Conservation (phyloP, 2,113 vertebrate genomes). For the Oryzias melastigma region DNA sequence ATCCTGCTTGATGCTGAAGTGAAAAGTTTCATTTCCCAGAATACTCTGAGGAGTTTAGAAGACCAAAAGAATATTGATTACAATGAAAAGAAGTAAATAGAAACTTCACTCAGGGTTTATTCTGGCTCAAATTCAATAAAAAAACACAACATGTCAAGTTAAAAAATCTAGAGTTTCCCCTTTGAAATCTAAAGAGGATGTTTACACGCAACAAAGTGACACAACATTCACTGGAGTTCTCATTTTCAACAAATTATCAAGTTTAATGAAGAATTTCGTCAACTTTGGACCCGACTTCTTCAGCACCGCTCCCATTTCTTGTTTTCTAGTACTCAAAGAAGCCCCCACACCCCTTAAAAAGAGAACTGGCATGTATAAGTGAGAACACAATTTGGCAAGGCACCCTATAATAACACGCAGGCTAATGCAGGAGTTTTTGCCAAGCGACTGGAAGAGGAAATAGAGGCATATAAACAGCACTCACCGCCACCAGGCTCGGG, state of each 20-base stretch:
- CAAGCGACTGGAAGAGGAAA: conserved; percentile 74
- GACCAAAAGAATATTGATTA: conserved; percentile 26
- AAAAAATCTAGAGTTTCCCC: conserved; percentile 17
- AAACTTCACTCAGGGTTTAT: neutral
- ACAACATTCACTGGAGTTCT: too few relatives aligned
- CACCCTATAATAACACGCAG: conserved; percentile 66
- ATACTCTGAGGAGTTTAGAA: conserved; percentile 55
- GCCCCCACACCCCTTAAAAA: conserved; percentile 11
- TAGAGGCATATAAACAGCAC: conserved; percentile 76
- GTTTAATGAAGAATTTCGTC: neutral
- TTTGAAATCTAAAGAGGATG: conserved; percentile 10
- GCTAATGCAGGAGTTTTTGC: conserved; percentile 52
- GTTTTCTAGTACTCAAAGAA: conserved; percentile 13
- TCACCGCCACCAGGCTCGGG: conserved; percentile 75
- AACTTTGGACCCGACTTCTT: conserved; percentile 1
- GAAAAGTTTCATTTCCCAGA: conserved; percentile 71
- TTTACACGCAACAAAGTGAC: too few relatives aligned
- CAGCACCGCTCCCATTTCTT: conserved; percentile 3
- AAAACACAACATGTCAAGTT: conserved; percentile 18
- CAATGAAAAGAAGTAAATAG: conserved; percentile 20
- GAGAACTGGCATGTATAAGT: conserved; percentile 51
- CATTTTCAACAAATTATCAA: too few relatives aligned
- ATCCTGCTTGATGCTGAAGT: conserved; percentile 69
- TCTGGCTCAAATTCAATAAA: conserved; percentile 32
- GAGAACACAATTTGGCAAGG: conserved; percentile 63